Base-by-base conservation (phyloP, 2,113 vertebrate species). In the Uria lomvia region DNA sequence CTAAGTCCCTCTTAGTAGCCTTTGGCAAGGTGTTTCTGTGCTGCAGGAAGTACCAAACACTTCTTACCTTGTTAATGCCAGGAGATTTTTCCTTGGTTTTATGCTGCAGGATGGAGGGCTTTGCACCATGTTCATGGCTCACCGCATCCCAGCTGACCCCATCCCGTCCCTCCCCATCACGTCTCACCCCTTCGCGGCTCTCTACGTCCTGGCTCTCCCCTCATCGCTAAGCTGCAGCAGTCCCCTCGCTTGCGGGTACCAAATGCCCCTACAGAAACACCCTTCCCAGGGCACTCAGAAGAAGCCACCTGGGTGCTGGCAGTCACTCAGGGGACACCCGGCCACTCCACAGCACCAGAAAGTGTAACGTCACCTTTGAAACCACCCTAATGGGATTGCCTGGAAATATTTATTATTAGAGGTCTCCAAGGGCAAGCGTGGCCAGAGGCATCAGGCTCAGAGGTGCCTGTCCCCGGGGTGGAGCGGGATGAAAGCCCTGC, bases 371-470 rank as follows among this genome's bases (percentile, higher is more conserved):
- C 65, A 56, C 55, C 42, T 92, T 49, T 71, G 66, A 66, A 77
- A 45, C 42, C 18, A 30, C 29, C 17, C 15, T 27, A 8, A 34
- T 0, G 30, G 70, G 34, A 30, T 13, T 60, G 12, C 29, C 23
- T 70, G 53, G 36, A 77, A 74, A 19, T 56, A 42, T 36, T 82
- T 81, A 13, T 42, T 60, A 22, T 19, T 55, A 34, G 50, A 62
- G 40, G 22, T 76, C 55, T 36, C 34, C 1, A 6, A n/a, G 17
- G 68, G 12, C 0, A 1, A 85, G 38, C 0, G 0, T 66, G 36
- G 22, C 60, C 8, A 4, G 11, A 72, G 45, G 72, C 0, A 0
- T 53, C 2, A 3, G 56, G 47, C 36, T 56, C 0, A 3, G 29
- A 45, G 36, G 2, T 26, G 7, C 36, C 43, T 2, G 0, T 24